Conservation (phyloP, 2,113 vertebrate species). For the Pseudois nayaur region DNA sequence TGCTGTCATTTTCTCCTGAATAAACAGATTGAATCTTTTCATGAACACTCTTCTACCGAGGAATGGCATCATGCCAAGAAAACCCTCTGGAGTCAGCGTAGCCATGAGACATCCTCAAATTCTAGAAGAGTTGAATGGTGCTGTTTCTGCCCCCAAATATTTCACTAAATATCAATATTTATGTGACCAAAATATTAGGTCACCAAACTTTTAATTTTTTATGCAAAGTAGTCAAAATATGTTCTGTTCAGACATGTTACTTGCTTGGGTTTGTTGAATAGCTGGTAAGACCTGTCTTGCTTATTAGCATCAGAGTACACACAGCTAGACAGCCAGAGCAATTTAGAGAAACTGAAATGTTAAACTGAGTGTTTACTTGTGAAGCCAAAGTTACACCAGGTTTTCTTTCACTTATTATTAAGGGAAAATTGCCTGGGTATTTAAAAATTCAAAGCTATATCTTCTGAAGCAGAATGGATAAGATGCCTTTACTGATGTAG, state of each 20-base stretch:
- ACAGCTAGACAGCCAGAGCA: not conserved
- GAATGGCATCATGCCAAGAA: conserved; percentile 3
- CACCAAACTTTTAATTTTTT: not conserved
- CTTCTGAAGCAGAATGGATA: not conserved
- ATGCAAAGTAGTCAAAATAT: not conserved
- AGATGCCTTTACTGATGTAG: not conserved
- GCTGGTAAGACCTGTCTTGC: not conserved
- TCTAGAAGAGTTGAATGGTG: not conserved
- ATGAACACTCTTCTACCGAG: not conserved
- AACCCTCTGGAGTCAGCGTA: not conserved
- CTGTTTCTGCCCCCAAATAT: not conserved
- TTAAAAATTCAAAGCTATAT: not conserved
- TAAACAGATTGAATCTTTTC: not conserved
- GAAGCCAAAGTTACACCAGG: not conserved
- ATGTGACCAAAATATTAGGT: not conserved
- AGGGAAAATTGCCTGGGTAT: not conserved
- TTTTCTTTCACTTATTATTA: not conserved
- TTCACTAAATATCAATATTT: not conserved
- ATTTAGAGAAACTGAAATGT: not conserved
- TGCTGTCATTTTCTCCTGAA: not conserved
- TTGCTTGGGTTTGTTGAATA: not conserved
- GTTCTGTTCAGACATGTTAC: not conserved
- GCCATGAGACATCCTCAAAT: not conserved
- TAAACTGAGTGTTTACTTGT: not conserved
- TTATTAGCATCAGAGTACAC: not conserved